Evolutionary conservation across 2,888 invertebrate species (phyloP), one percentile per base, ranked within the genome.

Genomic region (Yponomeuta malinellus): DNA sequence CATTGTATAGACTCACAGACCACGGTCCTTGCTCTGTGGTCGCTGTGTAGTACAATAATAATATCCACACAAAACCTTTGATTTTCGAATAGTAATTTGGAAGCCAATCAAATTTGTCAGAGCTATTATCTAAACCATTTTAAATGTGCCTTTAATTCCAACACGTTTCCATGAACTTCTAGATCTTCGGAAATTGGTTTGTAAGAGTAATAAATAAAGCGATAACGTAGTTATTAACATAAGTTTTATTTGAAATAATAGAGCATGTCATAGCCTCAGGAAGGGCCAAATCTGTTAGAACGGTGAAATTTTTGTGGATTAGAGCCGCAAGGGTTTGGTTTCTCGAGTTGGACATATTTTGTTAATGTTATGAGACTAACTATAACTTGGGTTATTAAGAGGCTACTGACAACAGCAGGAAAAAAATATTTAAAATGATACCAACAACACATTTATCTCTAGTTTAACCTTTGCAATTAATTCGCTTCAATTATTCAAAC

Each of bases 261-360:
- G 77, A 81, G 81, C 85, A 79, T 86, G 86, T 86, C 86, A 84
- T 86, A 83, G 87, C 87, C 86, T 72, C 66, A 72, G 80, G 80
- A 43, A 74, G 52, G 66, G 52, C 52, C 52, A 12, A 43, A 8
- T 43, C 52, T 15, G 15, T 59, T 15, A 59, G 52, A 59, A 59
- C 12, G 52, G 12, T 15, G 12, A 59, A 59, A 15, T 15, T 15
- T 15, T 15, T 12, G 12, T 59, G 12, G 3, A 59, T 33, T 33
- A 59, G 3, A 3, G 52, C 3, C 15, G 15, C 0, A 15, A 59
- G 52, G 12, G 15, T 15, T 15, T 15, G 2, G 4, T 59, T 59
- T 59, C 12, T 15, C 2, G 12, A 59, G 2, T 33, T 8, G 43
- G 43, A 43, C 43, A 8, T 8, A 6, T 43, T 43, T 33, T 33